Percentiles rank a stretch among this genome's conserved stretches.
Conservation (phyloP, 2,888 invertebrate genomes). For the Plagodis pulveraria region DNA sequence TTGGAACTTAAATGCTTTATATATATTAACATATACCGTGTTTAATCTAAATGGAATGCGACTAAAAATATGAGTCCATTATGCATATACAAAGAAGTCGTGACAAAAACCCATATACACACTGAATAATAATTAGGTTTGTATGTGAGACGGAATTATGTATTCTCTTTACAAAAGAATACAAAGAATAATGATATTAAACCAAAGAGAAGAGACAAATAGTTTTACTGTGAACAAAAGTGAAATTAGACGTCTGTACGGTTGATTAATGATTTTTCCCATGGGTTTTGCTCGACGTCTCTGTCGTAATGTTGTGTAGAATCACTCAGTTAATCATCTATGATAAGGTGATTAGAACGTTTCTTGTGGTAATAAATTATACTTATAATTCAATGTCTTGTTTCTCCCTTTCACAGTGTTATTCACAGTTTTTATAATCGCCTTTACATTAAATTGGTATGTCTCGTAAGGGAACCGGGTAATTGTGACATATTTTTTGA, state of each 20-base stretch:
- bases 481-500: too few species aligned
- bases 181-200: too few species aligned
- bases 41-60: slow-evolving; percentile 9
- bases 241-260: background rate
- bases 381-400: slow-evolving; percentile 1
- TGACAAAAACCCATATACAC: slow-evolving; percentile 8
- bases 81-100: slow-evolving; percentile 14
- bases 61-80: slow-evolving; percentile 9
- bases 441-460: too few species aligned
- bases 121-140: slow-evolving; percentile 7
- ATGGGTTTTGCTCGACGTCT: slow-evolving; percentile 4
- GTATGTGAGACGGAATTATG: background rate
- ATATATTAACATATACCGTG: slow-evolving; percentile 13
- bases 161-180: too few species aligned
- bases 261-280: slow-evolving; percentile 13
- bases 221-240: background rate
- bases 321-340: slow-evolving; percentile 8
- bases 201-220: too few species aligned
- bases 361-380: background rate
- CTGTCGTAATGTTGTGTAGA: slow-evolving; percentile 4
- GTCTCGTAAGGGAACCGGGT: too few species aligned
- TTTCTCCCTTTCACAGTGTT: slow-evolving; percentile 13
- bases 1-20: background rate
- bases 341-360: slow-evolving; percentile 5
- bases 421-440: too few species aligned